phyloP scores from a whole-genome alignment of 2,113 vertebrate genomes.

The Anguilla japonica region DNA sequence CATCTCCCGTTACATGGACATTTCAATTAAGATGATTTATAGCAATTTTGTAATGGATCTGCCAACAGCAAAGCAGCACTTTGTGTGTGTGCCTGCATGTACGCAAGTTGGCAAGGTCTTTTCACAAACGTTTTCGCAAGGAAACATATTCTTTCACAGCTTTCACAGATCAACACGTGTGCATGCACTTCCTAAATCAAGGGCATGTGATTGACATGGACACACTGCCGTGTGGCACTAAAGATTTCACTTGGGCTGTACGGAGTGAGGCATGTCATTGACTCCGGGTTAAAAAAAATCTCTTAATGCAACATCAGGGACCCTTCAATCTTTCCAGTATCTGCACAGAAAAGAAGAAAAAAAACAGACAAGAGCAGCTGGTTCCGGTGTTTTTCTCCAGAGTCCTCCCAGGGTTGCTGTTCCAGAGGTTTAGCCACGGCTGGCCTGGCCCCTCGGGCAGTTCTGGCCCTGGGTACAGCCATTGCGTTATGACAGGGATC shows the following conservation, averaged over 20 bases:
- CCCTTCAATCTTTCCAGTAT: too few relatives aligned
- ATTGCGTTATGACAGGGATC: not conserved
- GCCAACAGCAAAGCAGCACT: not conserved
- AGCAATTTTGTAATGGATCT: not conserved
- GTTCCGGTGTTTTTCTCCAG: not conserved
- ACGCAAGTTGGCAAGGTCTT: not conserved
- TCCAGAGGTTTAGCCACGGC: not conserved
- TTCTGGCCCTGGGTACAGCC: not conserved
- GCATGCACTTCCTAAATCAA: not conserved
- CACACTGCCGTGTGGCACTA: not conserved
- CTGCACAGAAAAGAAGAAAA: not conserved
- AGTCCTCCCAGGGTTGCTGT: not conserved
- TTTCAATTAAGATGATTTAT: constrained; percentile 10
- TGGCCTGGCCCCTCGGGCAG: too few relatives aligned
- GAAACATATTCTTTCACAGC: too few relatives aligned
- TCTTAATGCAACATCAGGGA: not conserved
- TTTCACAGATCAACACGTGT: not conserved
- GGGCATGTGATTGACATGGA: not conserved
- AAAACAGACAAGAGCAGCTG: not conserved
- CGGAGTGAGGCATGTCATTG: not conserved
- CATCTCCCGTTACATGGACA: not conserved
- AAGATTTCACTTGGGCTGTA: not conserved
- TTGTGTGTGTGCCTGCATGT: not conserved
- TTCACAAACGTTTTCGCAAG: too few relatives aligned
- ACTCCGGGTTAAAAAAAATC: not conserved